phyloP scores from a whole-genome alignment of 2,113 vertebrate genomes.

The Phalacrocorax pelagicus region DNA sequence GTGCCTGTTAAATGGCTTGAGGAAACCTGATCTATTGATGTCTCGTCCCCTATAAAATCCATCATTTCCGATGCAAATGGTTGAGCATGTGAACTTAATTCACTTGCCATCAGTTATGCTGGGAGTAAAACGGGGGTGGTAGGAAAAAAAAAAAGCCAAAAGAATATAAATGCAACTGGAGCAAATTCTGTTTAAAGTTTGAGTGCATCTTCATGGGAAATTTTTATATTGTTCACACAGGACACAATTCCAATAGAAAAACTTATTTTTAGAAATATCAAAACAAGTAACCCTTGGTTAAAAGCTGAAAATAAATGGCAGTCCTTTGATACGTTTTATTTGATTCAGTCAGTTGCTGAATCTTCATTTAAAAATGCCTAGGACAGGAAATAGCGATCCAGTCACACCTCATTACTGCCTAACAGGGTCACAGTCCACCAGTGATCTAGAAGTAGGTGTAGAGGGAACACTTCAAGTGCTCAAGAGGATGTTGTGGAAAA shows the following conservation, averaged over 20 bases:
- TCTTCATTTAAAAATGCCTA: constrained; percentile 4
- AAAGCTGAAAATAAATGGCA: background rate
- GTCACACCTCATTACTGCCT: constrained; percentile 11
- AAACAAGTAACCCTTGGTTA: background rate
- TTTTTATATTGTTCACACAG: background rate
- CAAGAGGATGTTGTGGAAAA: background rate
- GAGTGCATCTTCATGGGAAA: background rate
- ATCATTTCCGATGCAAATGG: constrained; percentile 19
- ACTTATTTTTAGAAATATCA: background rate
- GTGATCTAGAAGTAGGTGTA: background rate
- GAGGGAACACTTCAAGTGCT: background rate
- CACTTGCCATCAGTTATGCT: background rate
- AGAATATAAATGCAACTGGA: background rate
- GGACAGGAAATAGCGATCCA: background rate
- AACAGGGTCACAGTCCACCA: background rate
- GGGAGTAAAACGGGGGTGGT: background rate
- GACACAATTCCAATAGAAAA: background rate
- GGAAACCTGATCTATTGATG: constrained; percentile 42
- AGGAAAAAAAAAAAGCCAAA: background rate
- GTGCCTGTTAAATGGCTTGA: constrained; percentile 17
- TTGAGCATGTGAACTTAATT: constrained; percentile 20
- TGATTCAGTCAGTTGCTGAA: background rate
- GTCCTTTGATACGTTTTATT: background rate
- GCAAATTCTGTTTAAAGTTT: background rate
- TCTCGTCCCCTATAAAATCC: constrained; percentile 27